A percentile compares a stretch with the other conserved stretches of the same genome.
Evolutionary conservation across 2,113 vertebrate species (phyloP).

Genomic region (Sphyrna mokarran): DNA sequence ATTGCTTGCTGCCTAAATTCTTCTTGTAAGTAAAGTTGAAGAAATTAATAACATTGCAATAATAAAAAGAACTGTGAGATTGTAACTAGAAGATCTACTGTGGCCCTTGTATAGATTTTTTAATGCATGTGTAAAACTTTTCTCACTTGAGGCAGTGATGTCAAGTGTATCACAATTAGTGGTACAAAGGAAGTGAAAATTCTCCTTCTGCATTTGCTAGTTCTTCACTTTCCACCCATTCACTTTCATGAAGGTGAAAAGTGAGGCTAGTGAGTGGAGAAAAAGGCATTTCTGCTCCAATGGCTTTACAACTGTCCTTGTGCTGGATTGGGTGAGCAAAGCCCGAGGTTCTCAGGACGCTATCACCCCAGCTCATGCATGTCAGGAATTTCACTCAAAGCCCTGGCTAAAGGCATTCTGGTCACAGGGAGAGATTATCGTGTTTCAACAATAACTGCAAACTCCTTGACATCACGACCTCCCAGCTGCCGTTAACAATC

Average conservation of each 20-base stretch:
- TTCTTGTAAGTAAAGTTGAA: neutral
- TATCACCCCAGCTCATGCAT: neutral
- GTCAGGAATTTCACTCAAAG: neutral
- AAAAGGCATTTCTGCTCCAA: neutral
- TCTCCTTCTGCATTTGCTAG: neutral
- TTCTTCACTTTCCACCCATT: neutral
- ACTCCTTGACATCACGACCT: neutral
- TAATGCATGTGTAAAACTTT: neutral
- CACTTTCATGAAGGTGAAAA: neutral
- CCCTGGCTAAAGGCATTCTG: neutral
- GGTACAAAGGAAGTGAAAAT: neutral
- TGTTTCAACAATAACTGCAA: slow-evolving; percentile 15
- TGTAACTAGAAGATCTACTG: neutral
- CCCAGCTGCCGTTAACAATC: slow-evolving; percentile 15
- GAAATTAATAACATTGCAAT: slow-evolving; percentile 30
- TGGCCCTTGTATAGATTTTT: neutral
- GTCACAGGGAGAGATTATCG: neutral
- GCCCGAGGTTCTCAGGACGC: neutral
- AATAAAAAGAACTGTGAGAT: neutral
- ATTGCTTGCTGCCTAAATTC: neutral
- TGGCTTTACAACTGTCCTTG: neutral
- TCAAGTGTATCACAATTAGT: neutral
- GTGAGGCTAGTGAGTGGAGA: neutral
- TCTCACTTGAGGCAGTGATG: slow-evolving; percentile 20
- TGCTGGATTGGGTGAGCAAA: neutral